These are phyloP conservation scores for Sciurus carolinensis DNA, from an alignment of 2,797 vertebrate genomes.

Conservation along the genomic window DNA sequence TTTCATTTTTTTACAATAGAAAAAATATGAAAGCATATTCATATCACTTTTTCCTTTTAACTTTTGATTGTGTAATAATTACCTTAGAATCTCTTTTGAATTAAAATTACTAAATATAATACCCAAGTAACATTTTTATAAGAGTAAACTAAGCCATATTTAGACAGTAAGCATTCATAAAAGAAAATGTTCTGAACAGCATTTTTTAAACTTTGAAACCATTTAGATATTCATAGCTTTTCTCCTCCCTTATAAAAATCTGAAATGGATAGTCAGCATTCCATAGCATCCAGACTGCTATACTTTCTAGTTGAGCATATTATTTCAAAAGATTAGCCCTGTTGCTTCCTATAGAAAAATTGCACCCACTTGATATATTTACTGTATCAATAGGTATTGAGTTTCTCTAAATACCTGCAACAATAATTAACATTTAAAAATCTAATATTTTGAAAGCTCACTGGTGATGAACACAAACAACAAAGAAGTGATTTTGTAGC, in stretches of 20 bases:
- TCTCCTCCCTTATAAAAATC: conserved; percentile 39
- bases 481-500: conserved; percentile 40
- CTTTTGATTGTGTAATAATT: too few species aligned
- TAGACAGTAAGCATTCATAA: too few species aligned
- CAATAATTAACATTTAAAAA: conserved; percentile 63
- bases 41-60: too few species aligned
- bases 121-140: too few species aligned
- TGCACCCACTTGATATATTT: too few species aligned
- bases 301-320: neutral
- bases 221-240: conserved; percentile 34
- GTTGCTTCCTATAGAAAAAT: too few species aligned
- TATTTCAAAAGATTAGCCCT: neutral
- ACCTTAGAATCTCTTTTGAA: too few species aligned
- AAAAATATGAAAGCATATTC: too few species aligned
- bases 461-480: neutral
- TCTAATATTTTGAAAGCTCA: conserved; percentile 74
- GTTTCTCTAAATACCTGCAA: conserved; percentile 73
- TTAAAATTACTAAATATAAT: too few species aligned
- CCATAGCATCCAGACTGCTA: conserved; percentile 33
- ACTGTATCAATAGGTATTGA: neutral
- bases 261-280: conserved; percentile 65
- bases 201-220: conserved; percentile 26
- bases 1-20: too few species aligned
- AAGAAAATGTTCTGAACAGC: too few species aligned
- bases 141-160: too few species aligned